Evolutionary conservation across 2,888 invertebrate genomes (phyloP).

Genomic region (Exocentrus adspersus): DNA sequence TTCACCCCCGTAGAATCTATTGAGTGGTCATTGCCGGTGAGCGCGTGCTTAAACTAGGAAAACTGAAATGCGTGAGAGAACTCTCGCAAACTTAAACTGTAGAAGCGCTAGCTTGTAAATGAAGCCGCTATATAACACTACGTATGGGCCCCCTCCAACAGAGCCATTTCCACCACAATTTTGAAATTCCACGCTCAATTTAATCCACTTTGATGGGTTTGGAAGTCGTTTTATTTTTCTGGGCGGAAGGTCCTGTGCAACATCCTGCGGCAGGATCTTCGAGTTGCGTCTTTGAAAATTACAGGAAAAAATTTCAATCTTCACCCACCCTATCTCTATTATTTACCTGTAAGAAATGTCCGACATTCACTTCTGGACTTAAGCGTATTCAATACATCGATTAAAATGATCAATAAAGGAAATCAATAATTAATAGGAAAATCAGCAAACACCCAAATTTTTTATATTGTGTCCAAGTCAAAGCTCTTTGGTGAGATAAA

Average conservation of each 20-base stretch:
- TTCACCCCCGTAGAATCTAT: constrained; percentile 36
- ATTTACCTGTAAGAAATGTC: too few species aligned
- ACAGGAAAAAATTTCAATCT: neutral
- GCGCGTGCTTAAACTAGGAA: constrained; percentile 32
- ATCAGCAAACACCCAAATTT: too few species aligned
- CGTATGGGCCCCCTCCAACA: constrained; percentile 33
- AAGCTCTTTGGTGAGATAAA: too few species aligned
- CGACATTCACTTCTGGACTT: too few species aligned
- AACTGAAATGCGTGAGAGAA: constrained; percentile 36
- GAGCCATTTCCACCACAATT: constrained; percentile 45
- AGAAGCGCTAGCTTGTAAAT: constrained; percentile 42
- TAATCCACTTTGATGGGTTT: constrained; percentile 36
- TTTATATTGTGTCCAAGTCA: too few species aligned
- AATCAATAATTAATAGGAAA: too few species aligned
- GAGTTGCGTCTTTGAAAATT: neutral
- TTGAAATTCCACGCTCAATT: constrained; percentile 41
- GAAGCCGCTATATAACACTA: constrained; percentile 41
- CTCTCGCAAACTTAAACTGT: constrained; percentile 35
- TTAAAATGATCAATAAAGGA: too few species aligned
- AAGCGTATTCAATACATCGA: too few species aligned
- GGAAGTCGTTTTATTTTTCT: constrained; percentile 36
- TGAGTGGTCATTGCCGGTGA: constrained; percentile 38
- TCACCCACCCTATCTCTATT: too few species aligned
- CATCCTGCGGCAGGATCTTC: neutral
- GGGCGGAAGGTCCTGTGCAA: constrained; percentile 24